These are phyloP conservation scores for Petrophora chlorosata DNA, from an alignment of 2,888 invertebrate species.

Conservation along the genomic window DNA sequence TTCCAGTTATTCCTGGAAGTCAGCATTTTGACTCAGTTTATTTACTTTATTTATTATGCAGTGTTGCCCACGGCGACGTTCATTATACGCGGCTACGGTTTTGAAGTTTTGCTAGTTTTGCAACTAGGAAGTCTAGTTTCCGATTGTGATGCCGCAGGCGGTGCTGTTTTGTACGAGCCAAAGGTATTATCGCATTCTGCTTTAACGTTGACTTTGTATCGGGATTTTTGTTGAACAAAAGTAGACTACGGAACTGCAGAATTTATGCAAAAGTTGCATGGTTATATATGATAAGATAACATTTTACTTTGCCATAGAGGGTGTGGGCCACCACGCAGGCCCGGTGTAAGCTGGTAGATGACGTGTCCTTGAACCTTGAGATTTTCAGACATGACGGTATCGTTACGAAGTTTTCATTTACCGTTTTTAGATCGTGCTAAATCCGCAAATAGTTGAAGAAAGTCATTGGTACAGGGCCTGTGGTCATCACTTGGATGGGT, in stretches of 20 bases:
- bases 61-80: constrained; percentile 18
- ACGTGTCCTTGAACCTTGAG: no score
- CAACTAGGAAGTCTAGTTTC: constrained; percentile 26
- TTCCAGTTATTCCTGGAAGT: constrained; percentile 4
- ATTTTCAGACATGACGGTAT: no score
- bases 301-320: neutral
- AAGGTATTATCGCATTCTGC: constrained; percentile 19
- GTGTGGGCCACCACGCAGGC: no score
- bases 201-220: constrained; percentile 17
- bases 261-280: no score
- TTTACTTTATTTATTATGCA: constrained; percentile 26
- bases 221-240: constrained; percentile 13
- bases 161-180: neutral
- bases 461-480: no score
- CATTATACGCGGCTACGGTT: constrained; percentile 21
- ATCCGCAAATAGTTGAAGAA: no score
- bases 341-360: no score
- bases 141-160: constrained; percentile 16
- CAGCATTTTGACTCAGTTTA: constrained; percentile 10
- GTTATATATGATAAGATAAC: no score
- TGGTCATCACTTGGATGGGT: no score
- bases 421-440: no score
- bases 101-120: constrained; percentile 25
- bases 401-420: no score
- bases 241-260: no score